Percentiles rank a stretch among this genome's conserved stretches.
phyloP scores from a whole-genome alignment of 2,797 vertebrate genomes.

The Champsocephalus gunnari region DNA sequence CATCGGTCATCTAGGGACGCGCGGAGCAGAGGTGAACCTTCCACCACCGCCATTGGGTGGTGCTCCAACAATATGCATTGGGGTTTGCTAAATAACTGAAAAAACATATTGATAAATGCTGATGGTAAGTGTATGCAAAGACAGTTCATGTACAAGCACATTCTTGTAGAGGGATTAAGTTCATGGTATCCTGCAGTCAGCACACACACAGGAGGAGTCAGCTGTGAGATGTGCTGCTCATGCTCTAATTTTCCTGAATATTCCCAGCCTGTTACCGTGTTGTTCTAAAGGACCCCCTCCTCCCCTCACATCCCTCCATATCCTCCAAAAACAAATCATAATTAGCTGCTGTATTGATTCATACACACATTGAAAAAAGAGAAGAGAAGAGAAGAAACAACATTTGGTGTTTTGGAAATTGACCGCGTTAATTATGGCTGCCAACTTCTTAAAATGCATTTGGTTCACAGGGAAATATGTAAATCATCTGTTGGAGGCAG shows the following conservation, averaged over 20 bases:
- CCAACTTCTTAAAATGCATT: conserved; percentile 74
- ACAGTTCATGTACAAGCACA: neutral
- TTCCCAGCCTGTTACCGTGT: conserved; percentile 24
- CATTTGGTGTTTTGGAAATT: conserved; percentile 65
- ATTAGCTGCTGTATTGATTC: conserved; percentile 43
- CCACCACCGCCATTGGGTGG: too few species aligned
- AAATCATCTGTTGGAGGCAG: conserved; percentile 64
- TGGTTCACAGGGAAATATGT: conserved; percentile 69
- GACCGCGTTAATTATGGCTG: conserved; percentile 59
- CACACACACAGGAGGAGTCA: conserved; percentile 16
- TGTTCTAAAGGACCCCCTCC: conserved; percentile 18
- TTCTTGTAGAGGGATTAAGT: conserved; percentile 6
- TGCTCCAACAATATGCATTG: neutral
- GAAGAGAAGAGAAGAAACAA: conserved; percentile 26
- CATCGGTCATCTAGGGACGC: too few species aligned
- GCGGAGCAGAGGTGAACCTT: too few species aligned
- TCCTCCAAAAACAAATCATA: conserved; percentile 39
- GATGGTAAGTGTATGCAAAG: neutral
- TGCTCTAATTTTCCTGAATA: conserved; percentile 21
- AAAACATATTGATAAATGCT: neutral
- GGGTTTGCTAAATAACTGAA: neutral
- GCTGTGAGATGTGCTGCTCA: neutral
- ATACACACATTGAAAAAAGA: neutral
- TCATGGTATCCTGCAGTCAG: conserved; percentile 8
- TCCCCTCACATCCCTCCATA: neutral